Percentiles rank a stretch among this genome's conserved stretches.
Conservation (phyloP, 1,140 invertebrate species). For the Nasonia vitripennis region DNA sequence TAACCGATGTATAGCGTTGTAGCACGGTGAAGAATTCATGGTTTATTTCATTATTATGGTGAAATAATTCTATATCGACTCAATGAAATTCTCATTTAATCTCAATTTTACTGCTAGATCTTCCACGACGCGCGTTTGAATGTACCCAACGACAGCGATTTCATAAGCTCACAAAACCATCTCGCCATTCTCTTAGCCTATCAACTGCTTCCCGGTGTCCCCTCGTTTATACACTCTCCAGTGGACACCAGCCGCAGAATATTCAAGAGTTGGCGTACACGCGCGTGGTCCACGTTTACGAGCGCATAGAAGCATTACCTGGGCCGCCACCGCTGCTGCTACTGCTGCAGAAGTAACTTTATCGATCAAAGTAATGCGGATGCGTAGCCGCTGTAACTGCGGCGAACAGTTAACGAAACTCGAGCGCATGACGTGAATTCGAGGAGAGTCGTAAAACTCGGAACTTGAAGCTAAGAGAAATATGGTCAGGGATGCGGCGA, state of each 20-base stretch:
- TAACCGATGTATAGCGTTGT: too few relatives aligned
- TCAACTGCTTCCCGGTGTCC: background rate
- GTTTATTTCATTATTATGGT: too few relatives aligned
- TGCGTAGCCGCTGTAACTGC: background rate
- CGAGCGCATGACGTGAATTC: background rate
- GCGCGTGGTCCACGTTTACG: background rate
- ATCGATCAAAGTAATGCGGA: background rate
- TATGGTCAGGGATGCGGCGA: background rate
- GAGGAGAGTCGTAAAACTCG: background rate
- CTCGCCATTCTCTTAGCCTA: background rate
- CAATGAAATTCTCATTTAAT: too few relatives aligned
- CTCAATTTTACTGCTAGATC: too few relatives aligned
- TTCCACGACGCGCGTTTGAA: background rate
- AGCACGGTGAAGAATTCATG: too few relatives aligned
- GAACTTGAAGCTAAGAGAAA: background rate
- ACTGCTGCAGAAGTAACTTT: background rate
- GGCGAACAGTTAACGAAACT: background rate
- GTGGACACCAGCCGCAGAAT: background rate
- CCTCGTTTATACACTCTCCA: background rate
- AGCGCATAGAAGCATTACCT: background rate
- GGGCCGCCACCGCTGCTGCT: background rate
- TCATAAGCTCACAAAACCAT: background rate
- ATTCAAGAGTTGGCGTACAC: background rate
- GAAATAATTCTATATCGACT: too few relatives aligned
- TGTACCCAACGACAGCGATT: too few relatives aligned